Conservation (phyloP, 2,113 vertebrate genomes). For the Pontoporia blainvillei region DNA sequence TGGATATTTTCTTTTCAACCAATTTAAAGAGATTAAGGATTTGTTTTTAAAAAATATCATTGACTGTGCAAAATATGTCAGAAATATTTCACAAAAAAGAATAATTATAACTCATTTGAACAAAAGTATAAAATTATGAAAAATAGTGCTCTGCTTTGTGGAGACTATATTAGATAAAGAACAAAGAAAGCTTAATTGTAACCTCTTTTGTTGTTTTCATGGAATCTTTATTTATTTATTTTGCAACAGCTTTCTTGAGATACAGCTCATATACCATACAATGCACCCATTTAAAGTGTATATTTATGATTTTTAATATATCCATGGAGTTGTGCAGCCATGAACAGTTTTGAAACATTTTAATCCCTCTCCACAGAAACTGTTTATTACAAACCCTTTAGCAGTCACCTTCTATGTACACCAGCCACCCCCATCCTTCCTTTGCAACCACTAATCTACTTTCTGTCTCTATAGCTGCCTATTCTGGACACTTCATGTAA, state of each 20-base stretch:
- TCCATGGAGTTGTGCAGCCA: neutral
- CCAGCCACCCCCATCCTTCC: neutral
- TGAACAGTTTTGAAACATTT: neutral
- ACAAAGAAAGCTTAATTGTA: neutral
- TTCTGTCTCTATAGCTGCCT: neutral
- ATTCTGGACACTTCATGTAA: neutral
- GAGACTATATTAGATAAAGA: neutral
- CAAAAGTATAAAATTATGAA: constrained; percentile 45
- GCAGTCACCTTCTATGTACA: neutral
- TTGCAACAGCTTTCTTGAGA: neutral
- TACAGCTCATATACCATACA: neutral
- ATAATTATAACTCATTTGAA: constrained; percentile 41
- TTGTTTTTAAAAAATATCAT: neutral
- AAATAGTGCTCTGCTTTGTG: constrained; percentile 51
- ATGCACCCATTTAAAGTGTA: neutral
- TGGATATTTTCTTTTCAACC: neutral
- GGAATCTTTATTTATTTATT: neutral
- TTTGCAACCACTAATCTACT: neutral
- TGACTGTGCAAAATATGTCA: neutral
- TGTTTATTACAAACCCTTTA: neutral
- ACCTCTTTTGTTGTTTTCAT: neutral
- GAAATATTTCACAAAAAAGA: constrained; percentile 45
- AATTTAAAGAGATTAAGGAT: neutral
- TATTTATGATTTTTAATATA: neutral
- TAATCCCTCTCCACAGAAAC: neutral